Conservation (phyloP, 2,113 vertebrate species). For the Osmerus eperlanus region DNA sequence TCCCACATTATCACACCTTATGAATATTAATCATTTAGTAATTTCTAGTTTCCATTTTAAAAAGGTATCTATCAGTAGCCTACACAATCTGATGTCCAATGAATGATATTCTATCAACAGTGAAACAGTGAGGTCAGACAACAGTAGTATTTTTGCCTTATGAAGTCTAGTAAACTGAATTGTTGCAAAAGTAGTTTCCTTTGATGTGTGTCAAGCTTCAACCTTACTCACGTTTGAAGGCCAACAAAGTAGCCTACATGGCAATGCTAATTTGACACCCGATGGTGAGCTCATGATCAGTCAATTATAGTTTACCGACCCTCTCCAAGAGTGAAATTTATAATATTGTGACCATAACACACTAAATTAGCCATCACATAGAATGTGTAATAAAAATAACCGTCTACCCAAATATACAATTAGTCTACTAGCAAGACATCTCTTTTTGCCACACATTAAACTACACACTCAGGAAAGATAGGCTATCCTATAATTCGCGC, state of each 20-base stretch:
- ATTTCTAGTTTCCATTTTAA: background rate
- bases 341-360: background rate
- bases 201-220: background rate
- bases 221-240: too few relatives aligned
- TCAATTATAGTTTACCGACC: background rate
- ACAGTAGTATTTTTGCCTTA: background rate
- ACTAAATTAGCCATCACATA: background rate
- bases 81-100: background rate
- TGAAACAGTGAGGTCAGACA: background rate
- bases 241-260: too few relatives aligned
- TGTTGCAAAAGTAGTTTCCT: background rate
- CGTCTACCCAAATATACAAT: background rate
- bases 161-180: background rate
- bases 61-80: background rate
- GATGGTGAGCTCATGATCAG: background rate
- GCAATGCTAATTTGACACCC: background rate
- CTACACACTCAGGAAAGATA: background rate
- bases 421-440: background rate
- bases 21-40: background rate
- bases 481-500: background rate
- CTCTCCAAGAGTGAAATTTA: background rate
- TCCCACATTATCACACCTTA: background rate
- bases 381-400: background rate
- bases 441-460: too few relatives aligned
- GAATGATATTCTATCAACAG: background rate